phyloP scores from a whole-genome alignment of 2,113 vertebrate species.

The Mesocricetus auratus region DNA sequence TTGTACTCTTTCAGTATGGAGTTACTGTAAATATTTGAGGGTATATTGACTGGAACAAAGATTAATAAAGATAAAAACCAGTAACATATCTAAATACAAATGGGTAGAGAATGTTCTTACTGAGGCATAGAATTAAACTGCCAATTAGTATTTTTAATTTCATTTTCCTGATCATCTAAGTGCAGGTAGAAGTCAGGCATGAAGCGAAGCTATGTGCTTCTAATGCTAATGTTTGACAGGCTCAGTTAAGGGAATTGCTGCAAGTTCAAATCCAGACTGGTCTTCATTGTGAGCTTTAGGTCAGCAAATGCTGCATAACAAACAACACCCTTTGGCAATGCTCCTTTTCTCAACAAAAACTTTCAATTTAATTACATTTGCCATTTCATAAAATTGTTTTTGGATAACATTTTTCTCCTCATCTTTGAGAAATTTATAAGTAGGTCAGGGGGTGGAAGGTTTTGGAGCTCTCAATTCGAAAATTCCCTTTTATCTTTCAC shows the following conservation, averaged over 20 bases:
- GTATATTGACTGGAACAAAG: background rate
- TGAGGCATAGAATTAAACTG: conserved; percentile 25
- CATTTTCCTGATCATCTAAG: background rate
- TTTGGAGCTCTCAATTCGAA: conserved; percentile 12
- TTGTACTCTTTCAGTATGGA: background rate
- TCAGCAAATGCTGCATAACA: background rate
- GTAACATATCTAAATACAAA: background rate
- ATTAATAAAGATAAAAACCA: background rate
- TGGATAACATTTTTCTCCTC: background rate
- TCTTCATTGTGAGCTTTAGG: background rate
- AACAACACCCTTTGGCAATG: background rate
- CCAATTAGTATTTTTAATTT: background rate
- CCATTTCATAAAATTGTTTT: background rate
- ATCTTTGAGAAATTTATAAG: conserved; percentile 21
- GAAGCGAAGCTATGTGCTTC: too few species aligned
- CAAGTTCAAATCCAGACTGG: background rate
- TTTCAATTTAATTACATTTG: background rate
- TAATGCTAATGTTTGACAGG: background rate
- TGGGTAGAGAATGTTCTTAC: background rate
- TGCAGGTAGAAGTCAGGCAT: background rate
- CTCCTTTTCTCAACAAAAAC: too few species aligned
- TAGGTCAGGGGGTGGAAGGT: background rate
- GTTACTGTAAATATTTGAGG: background rate
- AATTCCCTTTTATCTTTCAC: conserved; percentile 16
- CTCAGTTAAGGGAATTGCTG: background rate